These are phyloP conservation scores for Thecophora atra DNA, from an alignment of 2,888 invertebrate species.

Conservation along the genomic window DNA sequence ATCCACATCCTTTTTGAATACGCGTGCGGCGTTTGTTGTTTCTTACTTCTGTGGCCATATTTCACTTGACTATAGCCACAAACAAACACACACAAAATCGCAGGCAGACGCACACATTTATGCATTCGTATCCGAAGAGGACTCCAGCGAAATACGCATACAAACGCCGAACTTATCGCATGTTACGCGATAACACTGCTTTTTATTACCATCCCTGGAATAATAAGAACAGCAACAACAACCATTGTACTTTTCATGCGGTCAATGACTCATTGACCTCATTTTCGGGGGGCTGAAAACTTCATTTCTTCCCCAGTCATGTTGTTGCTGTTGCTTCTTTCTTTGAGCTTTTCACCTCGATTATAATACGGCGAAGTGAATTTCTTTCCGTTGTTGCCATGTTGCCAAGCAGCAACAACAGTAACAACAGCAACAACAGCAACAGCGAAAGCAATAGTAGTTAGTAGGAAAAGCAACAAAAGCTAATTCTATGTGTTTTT, in stretches of 20 bases:
- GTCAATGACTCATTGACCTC: slow-evolving; percentile 52
- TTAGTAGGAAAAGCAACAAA: neutral
- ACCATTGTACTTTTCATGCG: slow-evolving; percentile 32
- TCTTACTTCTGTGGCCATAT: slow-evolving; percentile 12
- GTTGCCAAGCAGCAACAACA: slow-evolving; percentile 11
- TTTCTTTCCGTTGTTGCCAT: slow-evolving; percentile 18
- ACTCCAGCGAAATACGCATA: neutral
- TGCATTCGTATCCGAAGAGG: neutral
- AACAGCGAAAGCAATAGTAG: neutral
- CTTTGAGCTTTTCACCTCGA: slow-evolving; percentile 15
- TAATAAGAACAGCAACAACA: neutral
- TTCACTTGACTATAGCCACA: slow-evolving; percentile 7
- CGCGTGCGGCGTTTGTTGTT: neutral
- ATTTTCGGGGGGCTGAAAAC: slow-evolving; percentile 33
- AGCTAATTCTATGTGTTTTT: neutral
- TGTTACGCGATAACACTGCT: slow-evolving; percentile 1
- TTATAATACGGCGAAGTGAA: neutral
- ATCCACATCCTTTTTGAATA: neutral
- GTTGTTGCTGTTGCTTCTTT: neutral
- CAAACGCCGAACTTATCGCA: neutral
- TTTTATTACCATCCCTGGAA: neutral
- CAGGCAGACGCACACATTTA: slow-evolving; percentile 9
- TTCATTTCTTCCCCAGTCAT: neutral
- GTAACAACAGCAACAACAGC: neutral
- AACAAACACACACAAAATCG: neutral